Conservation (phyloP, 2,888 invertebrate genomes). For the Blastobasis lacticolella region DNA sequence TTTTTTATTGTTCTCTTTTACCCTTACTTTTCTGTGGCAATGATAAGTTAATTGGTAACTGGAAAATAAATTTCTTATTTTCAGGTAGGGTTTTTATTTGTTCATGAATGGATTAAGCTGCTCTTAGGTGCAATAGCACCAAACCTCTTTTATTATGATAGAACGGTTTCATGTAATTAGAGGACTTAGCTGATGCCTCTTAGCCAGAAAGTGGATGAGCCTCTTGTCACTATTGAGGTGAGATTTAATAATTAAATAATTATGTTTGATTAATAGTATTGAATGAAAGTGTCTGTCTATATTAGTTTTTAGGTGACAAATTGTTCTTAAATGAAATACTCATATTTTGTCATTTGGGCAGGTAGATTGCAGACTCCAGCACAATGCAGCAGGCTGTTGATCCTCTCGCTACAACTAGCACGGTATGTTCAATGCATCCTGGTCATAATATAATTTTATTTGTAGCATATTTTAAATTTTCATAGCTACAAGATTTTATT, state of each 20-base stretch:
- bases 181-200: conserved; percentile 75
- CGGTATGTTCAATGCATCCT: conserved; percentile 35
- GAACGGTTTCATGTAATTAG: conserved; percentile 63
- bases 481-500: too few species aligned
- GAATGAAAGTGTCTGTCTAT: conserved; percentile 7
- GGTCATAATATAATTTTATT: not conserved
- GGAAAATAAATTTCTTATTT: conserved; percentile 17
- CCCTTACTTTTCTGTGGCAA: too few species aligned
- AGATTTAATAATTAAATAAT: conserved; percentile 25
- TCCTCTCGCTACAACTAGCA: conserved; percentile 71
- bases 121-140: conserved; percentile 64
- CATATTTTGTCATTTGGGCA: conserved; percentile 48
- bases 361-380: conserved; percentile 75
- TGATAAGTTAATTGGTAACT: too few species aligned
- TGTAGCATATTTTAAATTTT: not conserved
- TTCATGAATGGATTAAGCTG: conserved; percentile 52
- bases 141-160: conserved; percentile 61
- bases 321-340: conserved; percentile 26
- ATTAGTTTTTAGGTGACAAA: conserved; percentile 6
- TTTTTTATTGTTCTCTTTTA: too few species aligned
- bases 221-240: conserved; percentile 74
- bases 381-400: conserved; percentile 74
- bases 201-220: conserved; percentile 71
- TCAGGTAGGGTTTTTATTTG: conserved; percentile 50
- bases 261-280: not conserved